phyloP scores from a whole-genome alignment of 1,140 invertebrate species.

The Micrasema longulum region DNA sequence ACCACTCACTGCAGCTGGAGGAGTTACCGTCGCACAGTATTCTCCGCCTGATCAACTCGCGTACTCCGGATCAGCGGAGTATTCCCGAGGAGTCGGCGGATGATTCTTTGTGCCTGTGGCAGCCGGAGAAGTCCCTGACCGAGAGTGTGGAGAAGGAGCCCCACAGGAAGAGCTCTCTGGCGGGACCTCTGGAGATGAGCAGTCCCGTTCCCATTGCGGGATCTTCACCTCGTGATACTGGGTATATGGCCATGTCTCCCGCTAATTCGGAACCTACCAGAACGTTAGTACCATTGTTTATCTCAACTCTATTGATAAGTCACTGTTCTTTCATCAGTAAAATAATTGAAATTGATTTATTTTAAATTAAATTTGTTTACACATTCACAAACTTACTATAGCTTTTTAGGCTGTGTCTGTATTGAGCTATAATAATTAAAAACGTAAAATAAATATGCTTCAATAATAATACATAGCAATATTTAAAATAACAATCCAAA shows the following conservation, averaged over 20 bases:
- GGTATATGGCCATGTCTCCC: conserved; percentile 55
- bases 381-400: too few relatives aligned
- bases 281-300: conserved; percentile 43
- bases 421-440: too few relatives aligned
- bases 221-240: conserved; percentile 36
- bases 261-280: conserved; percentile 48
- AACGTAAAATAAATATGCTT: too few relatives aligned
- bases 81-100: conserved; percentile 74
- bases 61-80: conserved; percentile 73
- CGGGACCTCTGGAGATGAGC: conserved; percentile 27
- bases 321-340: too few relatives aligned
- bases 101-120: conserved; percentile 59
- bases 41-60: conserved; percentile 67
- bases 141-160: conserved; percentile 32
- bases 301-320: neutral
- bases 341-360: too few relatives aligned
- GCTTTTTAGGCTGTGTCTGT: too few relatives aligned
- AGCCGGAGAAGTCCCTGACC: conserved; percentile 38
- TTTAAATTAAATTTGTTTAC: too few relatives aligned
- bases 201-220: conserved; percentile 50
- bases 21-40: conserved; percentile 41
- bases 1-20: conserved; percentile 38
- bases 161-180: conserved; percentile 18
- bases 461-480: too few relatives aligned
- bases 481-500: too few relatives aligned